Conservation (phyloP, 2,888 invertebrate species). For the Orthonychiurus folsomi region DNA sequence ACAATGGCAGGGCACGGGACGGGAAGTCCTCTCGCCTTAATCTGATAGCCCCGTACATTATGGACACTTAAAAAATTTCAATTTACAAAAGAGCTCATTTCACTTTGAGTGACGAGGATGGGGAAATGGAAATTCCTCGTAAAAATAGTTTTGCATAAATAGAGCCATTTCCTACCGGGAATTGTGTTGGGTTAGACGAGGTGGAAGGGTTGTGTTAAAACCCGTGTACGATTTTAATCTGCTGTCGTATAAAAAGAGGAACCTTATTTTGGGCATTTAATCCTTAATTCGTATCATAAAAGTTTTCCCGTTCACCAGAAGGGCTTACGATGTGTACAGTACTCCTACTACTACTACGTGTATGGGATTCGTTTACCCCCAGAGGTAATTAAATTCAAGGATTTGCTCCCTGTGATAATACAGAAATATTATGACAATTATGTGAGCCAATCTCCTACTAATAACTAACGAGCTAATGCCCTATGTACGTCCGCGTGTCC, state of each 20-base stretch:
- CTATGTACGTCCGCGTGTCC: too few species aligned
- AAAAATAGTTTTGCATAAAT: neutral
- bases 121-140: neutral
- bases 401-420: neutral
- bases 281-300: neutral
- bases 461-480: neutral
- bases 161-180: neutral
- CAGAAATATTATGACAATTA: neutral
- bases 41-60: neutral
- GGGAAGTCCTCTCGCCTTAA: neutral
- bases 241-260: neutral
- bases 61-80: conserved; percentile 1
- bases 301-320: neutral
- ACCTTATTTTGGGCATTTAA: neutral
- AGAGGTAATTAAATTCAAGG: neutral
- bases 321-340: neutral
- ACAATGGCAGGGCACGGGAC: neutral
- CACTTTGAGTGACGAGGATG: neutral
- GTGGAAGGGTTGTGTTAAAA: neutral
- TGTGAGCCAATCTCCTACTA: neutral
- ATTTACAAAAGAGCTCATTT: conserved; percentile 1
- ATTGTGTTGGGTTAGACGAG: neutral
- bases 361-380: too few species aligned
- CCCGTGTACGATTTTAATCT: neutral
- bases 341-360: too few species aligned